A percentile compares a stretch with the other conserved stretches of the same genome.
Conservation (phyloP, 2,888 invertebrate genomes). For the Mactromeris polynyma region DNA sequence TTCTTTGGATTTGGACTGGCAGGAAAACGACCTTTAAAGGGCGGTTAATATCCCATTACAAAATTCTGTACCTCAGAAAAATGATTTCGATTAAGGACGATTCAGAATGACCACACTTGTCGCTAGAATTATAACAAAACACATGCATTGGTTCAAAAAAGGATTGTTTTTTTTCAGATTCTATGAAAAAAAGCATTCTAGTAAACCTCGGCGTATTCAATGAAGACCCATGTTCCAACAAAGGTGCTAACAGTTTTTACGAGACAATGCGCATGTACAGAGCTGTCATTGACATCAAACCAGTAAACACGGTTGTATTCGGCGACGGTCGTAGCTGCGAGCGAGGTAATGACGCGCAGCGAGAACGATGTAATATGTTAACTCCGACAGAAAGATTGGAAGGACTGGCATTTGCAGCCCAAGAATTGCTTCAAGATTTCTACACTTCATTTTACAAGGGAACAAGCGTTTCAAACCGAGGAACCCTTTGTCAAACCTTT, state of each 20-base stretch:
- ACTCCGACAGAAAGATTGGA: conserved; percentile 58
- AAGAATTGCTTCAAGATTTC: conserved; percentile 67
- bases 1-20: conserved; percentile 29
- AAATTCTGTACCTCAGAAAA: conserved; percentile 28
- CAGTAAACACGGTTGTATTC: conserved; percentile 44
- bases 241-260: conserved; percentile 52
- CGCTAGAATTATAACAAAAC: no score
- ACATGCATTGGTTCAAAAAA: conserved; percentile 28
- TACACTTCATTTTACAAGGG: no score
- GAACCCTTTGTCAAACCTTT: conserved; percentile 38
- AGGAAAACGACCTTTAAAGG: not conserved
- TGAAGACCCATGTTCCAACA: conserved; percentile 46
- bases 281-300: conserved; percentile 38
- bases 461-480: conserved; percentile 53
- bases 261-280: conserved; percentile 41
- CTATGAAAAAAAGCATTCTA: no score
- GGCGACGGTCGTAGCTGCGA: conserved; percentile 60
- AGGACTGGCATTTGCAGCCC: conserved; percentile 55
- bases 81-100: no score
- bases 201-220: no score
- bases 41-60: conserved; percentile 38
- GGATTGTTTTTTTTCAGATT: conserved; percentile 37
- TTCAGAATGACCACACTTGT: no score
- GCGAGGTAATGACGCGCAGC: conserved; percentile 56
- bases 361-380: conserved; percentile 49